Evolutionary conservation across 2,113 vertebrate species (phyloP), one percentile per base, ranked within the genome.

Genomic region (Choloepus hoffmanni): DNA sequence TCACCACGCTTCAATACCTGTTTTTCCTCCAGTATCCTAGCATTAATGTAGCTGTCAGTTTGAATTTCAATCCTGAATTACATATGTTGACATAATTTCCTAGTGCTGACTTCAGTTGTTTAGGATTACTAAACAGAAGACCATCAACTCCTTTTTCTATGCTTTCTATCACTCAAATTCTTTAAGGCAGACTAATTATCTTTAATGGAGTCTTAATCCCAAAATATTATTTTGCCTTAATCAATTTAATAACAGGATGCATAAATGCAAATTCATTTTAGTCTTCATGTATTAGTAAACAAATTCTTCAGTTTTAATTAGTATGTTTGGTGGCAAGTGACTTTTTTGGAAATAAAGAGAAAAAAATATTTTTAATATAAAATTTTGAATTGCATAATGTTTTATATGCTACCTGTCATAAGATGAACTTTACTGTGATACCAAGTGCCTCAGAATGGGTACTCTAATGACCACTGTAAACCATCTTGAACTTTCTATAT

Each of bases 81-180:
- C 92, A 94, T 96, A 97, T 98, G 97, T 92, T 98, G 98, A 98
- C 98, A 98, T 98, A 97, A 98, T 98, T 98, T 98, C 97, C 98
- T 96, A 97, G 95, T 91, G 97, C 97, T 97, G 98, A 98, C 97
- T 98, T 98, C 95, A 97, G 90, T 97, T 97, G 97, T 98, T 98
- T 96, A 96, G 98, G 96, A 98, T 97, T 97, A 96, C 95, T 94
- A 95, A 87, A 90, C 85, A 97, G 81, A 97, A 98, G 94, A 95
- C 96, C 97, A 97, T 92, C 43, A 95, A 50, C 85, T 97, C 67
- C 95, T 97, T 98, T 95, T 97, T 96, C 95, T 92, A 36, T 94
- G 90, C 67, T 97, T 97, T 95, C 70, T 72, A 58, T 76, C 79
- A 96, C 58, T 97, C 87, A 95, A 85, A 83, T 95, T 92, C 95